These are phyloP conservation scores for Melieria crassipennis DNA, from an alignment of 2,888 invertebrate species.

Conservation along the genomic window DNA sequence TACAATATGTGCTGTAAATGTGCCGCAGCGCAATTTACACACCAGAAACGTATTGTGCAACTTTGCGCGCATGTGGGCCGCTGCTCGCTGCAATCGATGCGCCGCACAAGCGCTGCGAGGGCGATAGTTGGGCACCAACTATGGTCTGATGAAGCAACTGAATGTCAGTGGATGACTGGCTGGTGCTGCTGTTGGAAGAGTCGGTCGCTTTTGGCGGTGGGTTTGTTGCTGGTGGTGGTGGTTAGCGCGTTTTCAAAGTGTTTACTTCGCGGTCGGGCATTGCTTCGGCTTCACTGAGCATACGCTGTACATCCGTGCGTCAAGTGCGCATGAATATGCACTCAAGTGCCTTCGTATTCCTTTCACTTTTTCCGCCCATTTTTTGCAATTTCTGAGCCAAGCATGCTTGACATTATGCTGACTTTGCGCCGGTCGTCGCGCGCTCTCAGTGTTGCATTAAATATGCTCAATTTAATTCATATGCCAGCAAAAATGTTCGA, in stretches of 20 bases:
- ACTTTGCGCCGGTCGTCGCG: slow-evolving; percentile 45
- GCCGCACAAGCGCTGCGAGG: background rate
- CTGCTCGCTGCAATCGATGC: background rate
- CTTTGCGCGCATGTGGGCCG: slow-evolving; percentile 10
- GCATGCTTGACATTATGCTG: slow-evolving; percentile 63
- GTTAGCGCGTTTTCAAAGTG: slow-evolving; percentile 27
- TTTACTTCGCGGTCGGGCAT: slow-evolving; percentile 59
- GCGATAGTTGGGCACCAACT: background rate
- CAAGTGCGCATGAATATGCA: slow-evolving; percentile 51
- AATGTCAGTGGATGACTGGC: background rate
- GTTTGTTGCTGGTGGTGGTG: slow-evolving; percentile 33
- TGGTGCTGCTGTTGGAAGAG: background rate
- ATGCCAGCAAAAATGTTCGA: slow-evolving; percentile 44
- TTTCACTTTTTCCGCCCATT: slow-evolving; percentile 13
- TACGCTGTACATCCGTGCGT: slow-evolving; percentile 52
- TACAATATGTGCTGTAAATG: slow-evolving; percentile 54
- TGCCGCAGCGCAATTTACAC: slow-evolving; percentile 55
- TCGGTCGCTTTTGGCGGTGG: slow-evolving; percentile 39
- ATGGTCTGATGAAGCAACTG: background rate
- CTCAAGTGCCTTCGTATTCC: slow-evolving; percentile 38
- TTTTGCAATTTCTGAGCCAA: slow-evolving; percentile 32
- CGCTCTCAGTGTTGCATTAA: slow-evolving; percentile 51
- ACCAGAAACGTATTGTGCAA: slow-evolving; percentile 63
- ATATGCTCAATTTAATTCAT: slow-evolving; percentile 56
- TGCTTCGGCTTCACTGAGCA: slow-evolving; percentile 60